Percentiles rank a stretch among this genome's conserved stretches.
Evolutionary conservation across 2,113 vertebrate genomes (phyloP).

Genomic region (Hippopotamus amphibius): DNA sequence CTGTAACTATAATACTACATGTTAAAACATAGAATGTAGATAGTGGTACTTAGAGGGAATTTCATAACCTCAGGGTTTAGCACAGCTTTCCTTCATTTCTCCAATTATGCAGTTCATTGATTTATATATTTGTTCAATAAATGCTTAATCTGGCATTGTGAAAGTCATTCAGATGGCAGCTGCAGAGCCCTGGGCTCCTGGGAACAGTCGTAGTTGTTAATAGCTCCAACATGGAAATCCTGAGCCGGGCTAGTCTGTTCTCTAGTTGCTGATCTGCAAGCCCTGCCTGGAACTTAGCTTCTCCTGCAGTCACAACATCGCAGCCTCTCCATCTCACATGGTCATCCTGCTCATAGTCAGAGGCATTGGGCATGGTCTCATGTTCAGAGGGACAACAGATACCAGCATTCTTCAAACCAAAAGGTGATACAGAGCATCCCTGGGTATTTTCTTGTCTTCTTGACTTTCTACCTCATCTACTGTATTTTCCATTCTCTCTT

Average conservation of each 20-base stretch:
- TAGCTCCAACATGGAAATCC: slow-evolving; percentile 39
- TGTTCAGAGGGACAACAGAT: background rate
- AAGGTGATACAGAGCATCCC: background rate
- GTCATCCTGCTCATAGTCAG: background rate
- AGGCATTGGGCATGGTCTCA: background rate
- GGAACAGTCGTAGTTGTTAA: background rate
- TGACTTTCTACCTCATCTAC: background rate
- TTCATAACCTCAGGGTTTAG: background rate
- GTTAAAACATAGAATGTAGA: background rate
- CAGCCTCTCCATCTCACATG: background rate
- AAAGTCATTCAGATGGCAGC: background rate
- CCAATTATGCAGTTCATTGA: background rate
- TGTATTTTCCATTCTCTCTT: slow-evolving; percentile 18
- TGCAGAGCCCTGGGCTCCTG: background rate
- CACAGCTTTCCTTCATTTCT: slow-evolving; percentile 3
- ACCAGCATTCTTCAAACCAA: background rate
- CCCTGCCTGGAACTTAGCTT: background rate
- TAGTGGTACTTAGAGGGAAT: background rate
- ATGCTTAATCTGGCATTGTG: slow-evolving; percentile 15
- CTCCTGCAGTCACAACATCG: background rate
- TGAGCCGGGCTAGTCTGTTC: background rate
- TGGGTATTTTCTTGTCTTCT: slow-evolving; percentile 30
- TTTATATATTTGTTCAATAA: slow-evolving; percentile 31
- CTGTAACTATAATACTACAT: background rate
- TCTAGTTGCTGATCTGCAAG: background rate